phyloP scores from a whole-genome alignment of 2,113 vertebrate species.

The Reinhardtius hippoglossoides region DNA sequence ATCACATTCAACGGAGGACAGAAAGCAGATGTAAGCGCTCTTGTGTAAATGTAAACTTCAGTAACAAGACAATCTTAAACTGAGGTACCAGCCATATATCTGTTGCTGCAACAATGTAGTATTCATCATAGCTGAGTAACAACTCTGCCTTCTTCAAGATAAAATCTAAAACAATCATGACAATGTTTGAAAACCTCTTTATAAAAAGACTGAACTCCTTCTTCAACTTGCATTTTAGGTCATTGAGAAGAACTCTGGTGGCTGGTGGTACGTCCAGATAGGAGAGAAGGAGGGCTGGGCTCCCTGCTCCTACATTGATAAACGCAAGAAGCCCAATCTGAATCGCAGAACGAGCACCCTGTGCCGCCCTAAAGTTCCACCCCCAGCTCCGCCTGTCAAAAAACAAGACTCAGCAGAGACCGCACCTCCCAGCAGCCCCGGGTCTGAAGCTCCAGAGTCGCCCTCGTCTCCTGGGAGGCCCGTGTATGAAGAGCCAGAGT shows the following conservation, averaged over 20 bases:
- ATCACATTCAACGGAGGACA: constrained; percentile 99
- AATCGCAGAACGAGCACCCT: constrained; percentile 97
- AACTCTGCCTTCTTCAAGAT: too few relatives aligned
- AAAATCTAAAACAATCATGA: background rate
- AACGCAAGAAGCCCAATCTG: constrained; percentile 97
- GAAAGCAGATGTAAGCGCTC: constrained; percentile 93
- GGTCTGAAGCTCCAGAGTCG: constrained; percentile 87
- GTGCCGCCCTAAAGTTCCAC: constrained; percentile 96
- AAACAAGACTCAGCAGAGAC: constrained; percentile 90
- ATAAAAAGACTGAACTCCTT: background rate
- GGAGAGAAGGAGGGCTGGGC: constrained; percentile 99
- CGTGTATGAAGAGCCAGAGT: constrained; percentile 95
- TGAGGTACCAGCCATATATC: background rate
- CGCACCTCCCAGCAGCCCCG: constrained; percentile 70
- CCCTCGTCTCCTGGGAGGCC: constrained; percentile 84
- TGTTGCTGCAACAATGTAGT: background rate
- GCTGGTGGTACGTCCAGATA: constrained; percentile 99
- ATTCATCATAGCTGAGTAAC: background rate
- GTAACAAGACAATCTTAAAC: background rate
- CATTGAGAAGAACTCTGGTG: constrained; percentile 98
- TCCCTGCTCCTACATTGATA: constrained; percentile 98
- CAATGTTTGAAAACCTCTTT: background rate
- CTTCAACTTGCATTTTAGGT: constrained; percentile 84
- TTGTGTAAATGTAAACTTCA: background rate
- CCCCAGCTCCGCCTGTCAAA: constrained; percentile 96